Conservation (phyloP, 2,888 invertebrate genomes). For the Julus scanicus region DNA sequence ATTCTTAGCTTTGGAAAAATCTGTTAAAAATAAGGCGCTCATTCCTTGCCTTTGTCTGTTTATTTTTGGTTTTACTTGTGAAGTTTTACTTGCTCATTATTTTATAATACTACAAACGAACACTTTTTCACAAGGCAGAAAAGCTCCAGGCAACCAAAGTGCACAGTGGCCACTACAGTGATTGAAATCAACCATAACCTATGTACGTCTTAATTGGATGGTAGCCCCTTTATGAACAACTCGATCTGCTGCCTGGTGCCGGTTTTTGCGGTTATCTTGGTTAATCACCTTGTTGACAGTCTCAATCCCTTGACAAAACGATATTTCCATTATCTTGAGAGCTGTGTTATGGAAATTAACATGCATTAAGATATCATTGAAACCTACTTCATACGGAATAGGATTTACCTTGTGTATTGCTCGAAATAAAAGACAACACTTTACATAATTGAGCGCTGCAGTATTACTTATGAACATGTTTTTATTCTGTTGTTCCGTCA, state of each 20-base stretch:
- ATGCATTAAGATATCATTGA: background rate
- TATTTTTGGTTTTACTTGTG: no score
- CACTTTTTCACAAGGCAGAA: background rate
- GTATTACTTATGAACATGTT: no score
- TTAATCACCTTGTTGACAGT: slow-evolving; percentile 24
- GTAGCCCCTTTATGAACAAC: background rate
- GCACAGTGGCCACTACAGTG: background rate
- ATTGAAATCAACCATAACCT: background rate
- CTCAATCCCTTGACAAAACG: background rate
- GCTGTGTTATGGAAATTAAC: background rate
- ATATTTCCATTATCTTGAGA: background rate
- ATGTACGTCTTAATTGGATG: background rate
- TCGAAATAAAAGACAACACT: no score
- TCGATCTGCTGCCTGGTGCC: background rate
- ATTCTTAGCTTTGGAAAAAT: no score
- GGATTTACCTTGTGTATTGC: no score
- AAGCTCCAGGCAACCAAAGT: background rate
- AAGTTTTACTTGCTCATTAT: background rate
- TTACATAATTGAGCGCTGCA: no score
- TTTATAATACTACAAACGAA: background rate
- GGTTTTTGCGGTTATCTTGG: background rate
- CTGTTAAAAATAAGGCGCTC: no score
- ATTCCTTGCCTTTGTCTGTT: background rate
- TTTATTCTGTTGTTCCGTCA: no score
- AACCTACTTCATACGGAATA: no score